Percentiles rank a stretch among this genome's conserved stretches.
These are phyloP conservation scores for Tachina grossa DNA, from an alignment of 2,888 invertebrate genomes.

Conservation along the genomic window DNA sequence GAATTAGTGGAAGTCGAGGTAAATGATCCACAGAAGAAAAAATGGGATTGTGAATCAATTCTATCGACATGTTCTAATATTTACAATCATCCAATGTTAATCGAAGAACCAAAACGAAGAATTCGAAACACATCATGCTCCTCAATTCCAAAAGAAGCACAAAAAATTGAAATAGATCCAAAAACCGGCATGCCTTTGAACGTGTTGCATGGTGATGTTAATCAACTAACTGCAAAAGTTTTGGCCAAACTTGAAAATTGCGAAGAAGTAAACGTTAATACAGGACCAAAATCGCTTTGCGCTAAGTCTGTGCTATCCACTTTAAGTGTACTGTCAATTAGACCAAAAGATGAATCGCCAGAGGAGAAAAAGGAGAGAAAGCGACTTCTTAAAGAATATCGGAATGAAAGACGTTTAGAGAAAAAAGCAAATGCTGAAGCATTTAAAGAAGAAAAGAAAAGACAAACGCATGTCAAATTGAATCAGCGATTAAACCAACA, in stretches of 20 bases:
- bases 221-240: conserved; percentile 87
- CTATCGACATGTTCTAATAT: conserved; percentile 94
- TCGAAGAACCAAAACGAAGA: conserved; percentile 86
- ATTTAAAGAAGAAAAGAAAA: conserved; percentile 93
- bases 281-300: conserved; percentile 85
- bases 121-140: conserved; percentile 77
- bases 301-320: conserved; percentile 87
- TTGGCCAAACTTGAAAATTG: conserved; percentile 86
- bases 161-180: conserved; percentile 88
- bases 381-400: conserved; percentile 89
- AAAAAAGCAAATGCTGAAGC: conserved; percentile 91
- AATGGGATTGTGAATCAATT: conserved; percentile 96
- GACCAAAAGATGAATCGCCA: conserved; percentile 90
- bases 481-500: conserved; percentile 90
- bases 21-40: conserved; percentile 86
- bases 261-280: conserved; percentile 74
- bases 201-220: conserved; percentile 84
- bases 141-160: conserved; percentile 71
- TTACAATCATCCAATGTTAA: conserved; percentile 95
- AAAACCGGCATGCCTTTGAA: conserved; percentile 90
- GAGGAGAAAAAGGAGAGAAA: conserved; percentile 92
- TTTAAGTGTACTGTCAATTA: conserved; percentile 87
- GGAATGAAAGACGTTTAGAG: conserved; percentile 90
- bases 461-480: conserved; percentile 89
- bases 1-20: conserved; percentile 86